These are phyloP conservation scores for Noctua janthe DNA, from an alignment of 2,888 invertebrate species.

Conservation along the genomic window DNA sequence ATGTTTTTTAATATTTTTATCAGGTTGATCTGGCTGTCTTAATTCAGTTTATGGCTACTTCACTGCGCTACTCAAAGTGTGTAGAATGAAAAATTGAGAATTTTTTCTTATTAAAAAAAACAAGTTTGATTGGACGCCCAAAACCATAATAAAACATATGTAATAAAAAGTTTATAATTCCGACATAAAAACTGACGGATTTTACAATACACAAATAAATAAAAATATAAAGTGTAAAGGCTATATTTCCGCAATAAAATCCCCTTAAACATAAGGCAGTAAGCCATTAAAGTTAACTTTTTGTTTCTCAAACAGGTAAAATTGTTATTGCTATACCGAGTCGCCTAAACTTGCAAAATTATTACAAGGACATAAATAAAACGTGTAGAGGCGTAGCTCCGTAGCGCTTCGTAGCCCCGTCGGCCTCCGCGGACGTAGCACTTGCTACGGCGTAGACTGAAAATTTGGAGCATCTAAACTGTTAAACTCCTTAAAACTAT, in stretches of 20 bases:
- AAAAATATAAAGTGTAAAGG: conserved; percentile 29
- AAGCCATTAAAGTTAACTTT: conserved; percentile 56
- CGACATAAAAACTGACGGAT: not conserved
- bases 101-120: not conserved
- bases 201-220: not conserved
- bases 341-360: conserved; percentile 81
- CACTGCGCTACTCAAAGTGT: not conserved
- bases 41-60: not conserved
- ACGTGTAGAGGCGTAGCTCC: conserved; percentile 79
- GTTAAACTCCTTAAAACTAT: conserved; percentile 84
- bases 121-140: not conserved
- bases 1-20: not conserved
- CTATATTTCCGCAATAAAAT: conserved; percentile 51
- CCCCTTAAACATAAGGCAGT: conserved; percentile 56
- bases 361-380: conserved; percentile 83
- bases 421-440: conserved; percentile 72
- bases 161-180: not conserved
- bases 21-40: not conserved
- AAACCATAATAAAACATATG: not conserved
- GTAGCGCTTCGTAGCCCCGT: conserved; percentile 68
- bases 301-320: conserved; percentile 59
- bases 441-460: conserved; percentile 79
- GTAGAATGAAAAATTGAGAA: not conserved
- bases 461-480: conserved; percentile 85
- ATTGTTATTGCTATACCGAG: conserved; percentile 57